Percentiles rank a stretch among this genome's conserved stretches.
Conservation (phyloP, 2,888 invertebrate genomes). For the Nematopogon swammerdamellus region DNA sequence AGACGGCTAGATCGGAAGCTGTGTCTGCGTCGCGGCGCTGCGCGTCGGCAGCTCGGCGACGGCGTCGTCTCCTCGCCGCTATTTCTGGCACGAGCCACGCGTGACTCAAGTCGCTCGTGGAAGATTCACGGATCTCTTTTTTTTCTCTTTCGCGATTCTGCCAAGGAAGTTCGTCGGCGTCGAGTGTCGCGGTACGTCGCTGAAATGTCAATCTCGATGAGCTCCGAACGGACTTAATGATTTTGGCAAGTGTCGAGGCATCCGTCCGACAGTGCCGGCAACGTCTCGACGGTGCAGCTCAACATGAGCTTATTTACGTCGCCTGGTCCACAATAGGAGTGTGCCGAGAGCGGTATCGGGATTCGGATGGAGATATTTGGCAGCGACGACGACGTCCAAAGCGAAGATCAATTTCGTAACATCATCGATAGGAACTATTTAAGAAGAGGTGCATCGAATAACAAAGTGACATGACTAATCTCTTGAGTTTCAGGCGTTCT, state of each 20-base stretch:
- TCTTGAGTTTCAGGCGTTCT: too few relatives aligned
- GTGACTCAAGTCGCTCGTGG: neutral
- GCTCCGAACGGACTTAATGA: neutral
- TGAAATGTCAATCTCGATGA: neutral
- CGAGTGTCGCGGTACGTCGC: neutral
- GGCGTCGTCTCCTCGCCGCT: slow-evolving; percentile 9
- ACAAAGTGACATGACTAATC: too few relatives aligned
- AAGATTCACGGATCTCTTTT: neutral
- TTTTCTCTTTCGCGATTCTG: neutral
- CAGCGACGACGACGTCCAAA: neutral
- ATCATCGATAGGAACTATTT: neutral
- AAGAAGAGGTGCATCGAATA: too few relatives aligned
- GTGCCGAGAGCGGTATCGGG: neutral
- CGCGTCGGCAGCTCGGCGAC: slow-evolving; percentile 34
- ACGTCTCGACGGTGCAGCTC: neutral
- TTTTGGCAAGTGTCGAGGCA: neutral
- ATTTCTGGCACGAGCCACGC: neutral
- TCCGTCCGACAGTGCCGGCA: too few relatives aligned
- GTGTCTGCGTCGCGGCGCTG: slow-evolving; percentile 41
- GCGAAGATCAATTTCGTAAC: neutral
- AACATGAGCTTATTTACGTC: neutral
- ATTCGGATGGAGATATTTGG: neutral
- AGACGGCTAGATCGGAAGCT: slow-evolving; percentile 34
- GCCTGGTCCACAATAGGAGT: too few relatives aligned
- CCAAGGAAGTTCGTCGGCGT: neutral